Conservation (phyloP, 2,797 vertebrate genomes). For the Acropternis orthonyx region DNA sequence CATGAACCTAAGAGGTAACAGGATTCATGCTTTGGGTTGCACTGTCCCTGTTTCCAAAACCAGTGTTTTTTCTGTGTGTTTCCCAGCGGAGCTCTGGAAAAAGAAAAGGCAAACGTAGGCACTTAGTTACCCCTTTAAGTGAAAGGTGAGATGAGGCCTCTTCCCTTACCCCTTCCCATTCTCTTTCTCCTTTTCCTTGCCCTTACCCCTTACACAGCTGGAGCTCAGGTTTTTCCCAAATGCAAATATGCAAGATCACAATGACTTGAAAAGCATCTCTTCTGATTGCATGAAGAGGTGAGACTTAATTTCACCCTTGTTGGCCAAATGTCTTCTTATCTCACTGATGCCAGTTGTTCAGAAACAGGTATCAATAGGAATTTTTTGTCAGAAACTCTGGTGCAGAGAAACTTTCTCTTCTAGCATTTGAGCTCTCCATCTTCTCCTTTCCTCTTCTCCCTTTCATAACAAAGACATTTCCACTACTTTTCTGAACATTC, state of each 20-base stretch:
- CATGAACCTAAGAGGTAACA: not conserved
- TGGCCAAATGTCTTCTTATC: slow-evolving; percentile 25
- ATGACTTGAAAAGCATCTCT: slow-evolving; percentile 21
- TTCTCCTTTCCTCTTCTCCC: not conserved
- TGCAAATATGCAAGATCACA: not conserved
- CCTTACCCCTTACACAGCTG: not conserved
- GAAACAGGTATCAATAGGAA: slow-evolving; percentile 4
- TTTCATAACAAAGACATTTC: not conserved
- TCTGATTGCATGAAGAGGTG: not conserved
- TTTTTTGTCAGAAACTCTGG: not conserved
- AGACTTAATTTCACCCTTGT: not conserved
- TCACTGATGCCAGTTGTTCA: slow-evolving; percentile 21
- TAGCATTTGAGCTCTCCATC: not conserved
- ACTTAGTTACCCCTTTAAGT: not conserved
- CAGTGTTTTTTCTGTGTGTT: not conserved
- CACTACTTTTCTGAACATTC: not conserved
- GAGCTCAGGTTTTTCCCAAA: not conserved
- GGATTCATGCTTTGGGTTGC: not conserved
- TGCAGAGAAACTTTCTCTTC: slow-evolving; percentile 6
- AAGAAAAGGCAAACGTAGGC: not conserved
- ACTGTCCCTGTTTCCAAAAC: not conserved
- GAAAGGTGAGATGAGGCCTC: not conserved
- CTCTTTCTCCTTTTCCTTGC: not conserved
- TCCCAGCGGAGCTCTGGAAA: not conserved
- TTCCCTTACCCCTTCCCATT: not conserved